phyloP scores from a whole-genome alignment of 2,113 vertebrate species.

The Hyperoodon ampullatus region DNA sequence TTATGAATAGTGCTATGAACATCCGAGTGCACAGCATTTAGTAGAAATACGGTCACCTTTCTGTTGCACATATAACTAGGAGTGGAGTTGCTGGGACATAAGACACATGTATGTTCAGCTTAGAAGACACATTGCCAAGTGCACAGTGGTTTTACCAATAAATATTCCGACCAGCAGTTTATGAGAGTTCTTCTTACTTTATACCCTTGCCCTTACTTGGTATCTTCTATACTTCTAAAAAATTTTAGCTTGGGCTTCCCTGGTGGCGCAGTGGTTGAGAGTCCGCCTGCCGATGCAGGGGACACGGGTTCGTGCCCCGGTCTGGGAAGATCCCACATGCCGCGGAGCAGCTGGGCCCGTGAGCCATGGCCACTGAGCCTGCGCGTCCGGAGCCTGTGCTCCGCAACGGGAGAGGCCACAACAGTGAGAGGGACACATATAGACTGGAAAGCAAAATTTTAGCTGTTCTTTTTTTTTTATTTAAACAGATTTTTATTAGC shows the following conservation, averaged over 20 bases:
- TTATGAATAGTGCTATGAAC: neutral
- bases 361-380: no score
- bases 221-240: neutral
- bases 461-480: neutral
- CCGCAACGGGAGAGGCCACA: no score
- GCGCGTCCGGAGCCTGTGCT: no score
- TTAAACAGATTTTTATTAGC: no score
- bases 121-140: neutral
- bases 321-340: no score
- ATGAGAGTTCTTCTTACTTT: neutral
- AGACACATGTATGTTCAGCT: neutral
- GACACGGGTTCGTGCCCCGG: no score
- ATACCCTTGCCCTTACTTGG: neutral
- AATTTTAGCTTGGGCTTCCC: neutral
- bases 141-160: neutral
- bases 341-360: no score
- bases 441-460: no score
- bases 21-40: neutral
- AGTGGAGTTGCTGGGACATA: neutral
- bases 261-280: no score
- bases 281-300: no score
- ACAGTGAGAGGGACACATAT: no score
- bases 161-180: neutral
- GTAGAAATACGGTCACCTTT: neutral
- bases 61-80: neutral